Conservation (phyloP, 2,113 vertebrate genomes). For the Podarcis cretensis region DNA sequence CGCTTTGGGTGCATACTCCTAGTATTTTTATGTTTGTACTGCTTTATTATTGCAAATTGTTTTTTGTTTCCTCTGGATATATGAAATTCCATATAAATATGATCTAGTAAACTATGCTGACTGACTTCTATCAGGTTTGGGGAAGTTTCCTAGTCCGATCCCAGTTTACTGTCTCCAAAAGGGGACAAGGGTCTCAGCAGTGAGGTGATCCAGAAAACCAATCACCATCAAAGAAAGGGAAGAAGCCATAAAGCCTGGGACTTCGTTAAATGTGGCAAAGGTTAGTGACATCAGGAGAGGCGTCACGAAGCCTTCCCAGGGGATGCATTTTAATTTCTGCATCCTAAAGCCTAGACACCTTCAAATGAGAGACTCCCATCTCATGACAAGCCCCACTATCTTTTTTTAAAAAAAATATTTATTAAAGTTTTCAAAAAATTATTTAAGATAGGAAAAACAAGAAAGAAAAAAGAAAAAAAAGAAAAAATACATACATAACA, state of each 20-base stretch:
- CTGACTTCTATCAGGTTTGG: background rate
- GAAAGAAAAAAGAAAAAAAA: no score
- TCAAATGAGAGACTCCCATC: background rate
- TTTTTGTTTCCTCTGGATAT: no score
- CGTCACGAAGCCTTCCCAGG: no score
- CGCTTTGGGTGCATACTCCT: background rate
- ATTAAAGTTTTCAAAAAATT: no score
- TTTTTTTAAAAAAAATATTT: no score
- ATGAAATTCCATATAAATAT: no score
- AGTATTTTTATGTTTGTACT: background rate
- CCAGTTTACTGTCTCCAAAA: background rate
- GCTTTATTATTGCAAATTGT: no score
- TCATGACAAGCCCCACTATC: background rate
- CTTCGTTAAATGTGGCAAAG: background rate
- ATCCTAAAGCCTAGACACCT: background rate
- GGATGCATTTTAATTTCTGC: background rate
- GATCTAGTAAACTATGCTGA: no score
- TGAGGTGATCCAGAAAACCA: background rate
- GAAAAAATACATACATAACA: no score
- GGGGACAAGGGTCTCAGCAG: background rate
- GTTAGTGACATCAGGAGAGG: background rate
- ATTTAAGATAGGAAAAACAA: no score
- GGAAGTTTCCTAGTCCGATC: background rate
- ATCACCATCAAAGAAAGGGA: background rate
- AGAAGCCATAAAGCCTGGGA: background rate